Conservation (phyloP, 1,140 invertebrate genomes). For the Melanaphis sacchari region DNA sequence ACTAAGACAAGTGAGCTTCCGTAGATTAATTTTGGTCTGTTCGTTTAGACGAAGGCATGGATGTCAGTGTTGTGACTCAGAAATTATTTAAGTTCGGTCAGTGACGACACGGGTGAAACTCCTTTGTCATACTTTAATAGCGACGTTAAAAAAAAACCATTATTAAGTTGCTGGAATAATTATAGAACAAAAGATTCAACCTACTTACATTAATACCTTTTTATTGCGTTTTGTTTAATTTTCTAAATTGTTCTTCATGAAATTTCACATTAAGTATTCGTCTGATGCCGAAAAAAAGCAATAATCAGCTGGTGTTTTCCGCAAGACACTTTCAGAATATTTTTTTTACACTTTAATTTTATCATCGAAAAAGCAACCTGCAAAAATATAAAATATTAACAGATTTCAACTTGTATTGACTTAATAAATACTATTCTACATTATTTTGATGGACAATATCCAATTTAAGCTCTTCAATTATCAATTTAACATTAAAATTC, state of each 20-base stretch:
- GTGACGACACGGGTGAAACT: background rate
- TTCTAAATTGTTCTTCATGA: background rate
- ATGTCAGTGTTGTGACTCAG: background rate
- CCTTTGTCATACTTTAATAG: slow-evolving; percentile 36
- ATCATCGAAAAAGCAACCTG: background rate
- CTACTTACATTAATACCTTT: slow-evolving; percentile 30
- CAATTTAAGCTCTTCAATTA: background rate
- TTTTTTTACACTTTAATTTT: background rate
- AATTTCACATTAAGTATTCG: background rate
- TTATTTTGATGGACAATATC: background rate
- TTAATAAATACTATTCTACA: background rate
- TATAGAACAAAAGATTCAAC: slow-evolving; percentile 13
- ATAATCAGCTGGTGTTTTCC: background rate
- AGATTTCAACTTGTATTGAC: background rate
- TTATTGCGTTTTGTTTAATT: background rate
- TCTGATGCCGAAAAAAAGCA: background rate
- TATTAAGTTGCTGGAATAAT: background rate
- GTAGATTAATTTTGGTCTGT: slow-evolving; percentile 32
- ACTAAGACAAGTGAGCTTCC: background rate
- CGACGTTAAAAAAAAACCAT: background rate
- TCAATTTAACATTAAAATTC: background rate
- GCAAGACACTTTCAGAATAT: background rate
- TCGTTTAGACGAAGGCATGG: background rate
- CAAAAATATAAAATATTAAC: background rate
- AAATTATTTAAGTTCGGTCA: slow-evolving; percentile 6